Percentiles rank a stretch among this genome's conserved stretches.
Evolutionary conservation across 2,113 vertebrate species (phyloP).

Genomic region (Glaucomys volans): DNA sequence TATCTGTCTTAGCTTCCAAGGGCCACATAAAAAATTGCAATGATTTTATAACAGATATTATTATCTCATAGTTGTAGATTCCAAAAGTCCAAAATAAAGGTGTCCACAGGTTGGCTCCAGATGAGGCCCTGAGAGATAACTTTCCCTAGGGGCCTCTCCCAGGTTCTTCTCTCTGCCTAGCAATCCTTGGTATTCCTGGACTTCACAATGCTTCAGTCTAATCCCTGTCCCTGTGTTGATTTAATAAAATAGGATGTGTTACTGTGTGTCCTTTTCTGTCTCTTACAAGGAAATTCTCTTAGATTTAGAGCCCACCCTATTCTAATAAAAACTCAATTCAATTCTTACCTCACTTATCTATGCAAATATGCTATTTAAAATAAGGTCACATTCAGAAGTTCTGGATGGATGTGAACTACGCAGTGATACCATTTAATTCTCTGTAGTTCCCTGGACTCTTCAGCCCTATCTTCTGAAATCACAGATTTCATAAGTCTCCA

Average conservation of each 20-base stretch:
- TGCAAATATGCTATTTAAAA: not conserved
- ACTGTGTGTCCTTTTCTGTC: not conserved
- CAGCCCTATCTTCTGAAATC: not conserved
- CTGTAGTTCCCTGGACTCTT: too few species aligned
- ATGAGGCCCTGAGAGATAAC: not conserved
- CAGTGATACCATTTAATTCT: not conserved
- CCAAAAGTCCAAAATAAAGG: not conserved
- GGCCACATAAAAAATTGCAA: not conserved
- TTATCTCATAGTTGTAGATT: not conserved
- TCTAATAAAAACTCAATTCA: not conserved
- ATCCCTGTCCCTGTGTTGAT: not conserved
- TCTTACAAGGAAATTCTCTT: not conserved
- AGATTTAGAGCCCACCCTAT: not conserved
- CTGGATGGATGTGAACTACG: not conserved
- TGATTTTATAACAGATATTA: not conserved
- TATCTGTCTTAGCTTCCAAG: not conserved
- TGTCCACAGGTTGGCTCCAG: not conserved
- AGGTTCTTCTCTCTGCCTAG: not conserved
- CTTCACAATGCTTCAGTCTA: not conserved
- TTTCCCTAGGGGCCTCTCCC: too few species aligned
- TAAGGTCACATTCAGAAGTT: not conserved
- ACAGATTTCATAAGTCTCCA: too few species aligned
- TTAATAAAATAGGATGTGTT: not conserved
- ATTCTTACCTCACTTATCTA: not conserved
- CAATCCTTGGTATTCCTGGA: not conserved